A percentile compares a stretch with the other conserved stretches of the same genome.
These are phyloP conservation scores for Arctia plantaginis DNA, from an alignment of 2,888 invertebrate genomes.

Conservation along the genomic window DNA sequence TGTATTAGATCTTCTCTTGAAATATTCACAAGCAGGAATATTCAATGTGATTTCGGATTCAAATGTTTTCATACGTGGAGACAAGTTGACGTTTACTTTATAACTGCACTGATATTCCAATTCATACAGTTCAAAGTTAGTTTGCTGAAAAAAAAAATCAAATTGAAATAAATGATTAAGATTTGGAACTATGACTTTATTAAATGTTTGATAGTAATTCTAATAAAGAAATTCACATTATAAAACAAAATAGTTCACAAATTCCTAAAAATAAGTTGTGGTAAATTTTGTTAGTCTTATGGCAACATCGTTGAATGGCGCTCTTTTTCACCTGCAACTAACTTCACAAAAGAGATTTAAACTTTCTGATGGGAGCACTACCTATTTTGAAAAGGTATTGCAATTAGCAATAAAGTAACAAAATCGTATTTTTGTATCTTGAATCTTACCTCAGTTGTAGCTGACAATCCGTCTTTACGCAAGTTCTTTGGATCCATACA, in stretches of 20 bases:
- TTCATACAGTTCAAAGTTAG: slow-evolving; percentile 85
- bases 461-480: slow-evolving; percentile 76
- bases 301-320: slow-evolving; percentile 24
- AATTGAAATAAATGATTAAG: background rate
- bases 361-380: slow-evolving; percentile 2
- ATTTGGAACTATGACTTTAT: background rate
- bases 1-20: slow-evolving; percentile 72
- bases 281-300: background rate
- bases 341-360: slow-evolving; percentile 42
- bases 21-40: slow-evolving; percentile 84
- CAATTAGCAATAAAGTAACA: background rate
- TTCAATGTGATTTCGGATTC: slow-evolving; percentile 83
- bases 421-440: background rate
- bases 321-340: slow-evolving; percentile 44
- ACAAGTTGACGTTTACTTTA: slow-evolving; percentile 81
- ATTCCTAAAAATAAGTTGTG: background rate
- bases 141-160: slow-evolving; percentile 68
- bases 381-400: background rate
- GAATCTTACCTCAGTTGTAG: slow-evolving; percentile 82
- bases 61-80: slow-evolving; percentile 65
- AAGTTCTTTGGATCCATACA: slow-evolving; percentile 70
- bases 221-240: background rate
- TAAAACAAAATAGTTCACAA: background rate
- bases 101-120: slow-evolving; percentile 87
- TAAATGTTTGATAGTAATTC: background rate